Base-by-base conservation (phyloP, 2,113 vertebrate species). In the Prionailurus bengalensis region DNA sequence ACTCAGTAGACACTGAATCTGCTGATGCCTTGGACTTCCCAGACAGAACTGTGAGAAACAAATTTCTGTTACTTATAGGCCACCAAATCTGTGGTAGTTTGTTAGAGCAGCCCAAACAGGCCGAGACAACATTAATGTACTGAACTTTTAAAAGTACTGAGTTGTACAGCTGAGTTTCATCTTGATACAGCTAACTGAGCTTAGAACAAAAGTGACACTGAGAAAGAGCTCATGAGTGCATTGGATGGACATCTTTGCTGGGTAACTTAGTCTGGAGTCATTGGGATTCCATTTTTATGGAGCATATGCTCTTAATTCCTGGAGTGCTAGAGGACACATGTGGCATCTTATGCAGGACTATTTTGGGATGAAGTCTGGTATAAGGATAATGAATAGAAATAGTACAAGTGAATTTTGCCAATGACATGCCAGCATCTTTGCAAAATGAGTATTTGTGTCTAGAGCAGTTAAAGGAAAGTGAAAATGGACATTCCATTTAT, bases 201-300 rank as follows among this genome's bases (percentile, higher is more conserved):
- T 78, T 29, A 53, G 65, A 85, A 36, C 53, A 53, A 71, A 90
- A 65, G 39, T 23, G 36, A 33, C 21, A 74, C 12, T 7, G 13
- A 78, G 65, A 65, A 63, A 80, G 55, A 86, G 17, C 45, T 89
- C 51, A 3, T n/a, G 39, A 83, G 9, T 42, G 53, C 10, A 8
- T 29, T 17, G n/a, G 78, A 70, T 80, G 61, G 55, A 79, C 14
- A 4, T 83, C 48, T 94, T 80, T 88, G 70, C 94, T 17, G 39
- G 63, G 51, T 21, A 29, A 66, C 58, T 89, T 89, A 76, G 91
- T 96, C 91, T 94, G 96, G 42, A 96, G 91, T 92, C 95, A 90
- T 31, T 45, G 71, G 58, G 94, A 94, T 95, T 98, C 97, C 96
- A n/a, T 95, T 98, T 98, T 98, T 98, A 96, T 97, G 94, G 89